phyloP scores from a whole-genome alignment of 2,113 vertebrate species.

The Oxyruncus cristatus region DNA sequence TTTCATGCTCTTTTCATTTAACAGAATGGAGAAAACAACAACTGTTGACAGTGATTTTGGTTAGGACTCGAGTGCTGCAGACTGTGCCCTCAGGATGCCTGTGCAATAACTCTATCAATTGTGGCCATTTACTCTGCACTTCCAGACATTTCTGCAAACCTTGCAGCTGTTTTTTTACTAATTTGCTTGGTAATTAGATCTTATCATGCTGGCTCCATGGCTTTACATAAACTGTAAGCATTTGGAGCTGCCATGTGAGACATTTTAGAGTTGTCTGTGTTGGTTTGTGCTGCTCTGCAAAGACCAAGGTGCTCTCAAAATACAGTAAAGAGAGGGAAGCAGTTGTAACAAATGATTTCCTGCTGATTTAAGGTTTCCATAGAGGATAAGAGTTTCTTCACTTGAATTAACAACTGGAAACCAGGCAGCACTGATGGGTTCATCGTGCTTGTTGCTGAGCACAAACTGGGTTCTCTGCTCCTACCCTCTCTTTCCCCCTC shows the following conservation, averaged over 20 bases:
- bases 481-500: not conserved
- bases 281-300: not conserved
- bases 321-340: not conserved
- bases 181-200: constrained; percentile 66
- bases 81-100: constrained; percentile 57
- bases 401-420: not conserved
- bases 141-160: constrained; percentile 64
- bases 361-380: not conserved
- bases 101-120: constrained; percentile 55
- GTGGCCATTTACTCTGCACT: constrained; percentile 50
- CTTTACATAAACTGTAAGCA: constrained; percentile 64
- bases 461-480: not conserved
- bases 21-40: constrained; percentile 28
- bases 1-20: constrained; percentile 42
- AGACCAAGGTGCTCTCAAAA: not conserved
- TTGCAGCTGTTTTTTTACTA: constrained; percentile 65
- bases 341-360: not conserved
- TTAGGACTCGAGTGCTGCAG: constrained; percentile 26
- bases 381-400: not conserved
- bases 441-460: not conserved
- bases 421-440: not conserved
- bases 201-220: constrained; percentile 62
- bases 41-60: constrained; percentile 49
- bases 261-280: not conserved
- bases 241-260: constrained; percentile 55